Conservation (phyloP, 2,888 invertebrate genomes). For the Drosophila mimetica region DNA sequence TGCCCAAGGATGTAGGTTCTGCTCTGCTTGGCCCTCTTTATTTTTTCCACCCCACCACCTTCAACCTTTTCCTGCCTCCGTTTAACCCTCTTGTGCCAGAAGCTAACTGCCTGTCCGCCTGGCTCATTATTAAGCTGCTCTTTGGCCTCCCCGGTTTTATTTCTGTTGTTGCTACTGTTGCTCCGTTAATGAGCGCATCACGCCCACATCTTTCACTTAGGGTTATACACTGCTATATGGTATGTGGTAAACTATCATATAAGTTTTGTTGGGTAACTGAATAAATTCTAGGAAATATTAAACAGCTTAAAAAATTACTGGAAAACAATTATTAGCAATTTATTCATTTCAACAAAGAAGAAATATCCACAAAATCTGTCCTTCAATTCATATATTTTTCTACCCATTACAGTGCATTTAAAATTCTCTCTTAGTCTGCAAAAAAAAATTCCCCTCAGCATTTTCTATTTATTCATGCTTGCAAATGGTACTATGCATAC, state of each 20-base stretch:
- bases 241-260: background rate
- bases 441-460: background rate
- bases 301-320: background rate
- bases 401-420: background rate
- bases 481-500: conserved; percentile 24
- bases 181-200: conserved; percentile 36
- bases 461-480: conserved; percentile 37
- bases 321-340: too few relatives aligned
- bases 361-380: background rate
- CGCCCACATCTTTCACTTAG: conserved; percentile 41
- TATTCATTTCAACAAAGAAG: background rate
- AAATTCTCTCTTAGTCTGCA: background rate
- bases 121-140: conserved; percentile 34
- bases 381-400: background rate
- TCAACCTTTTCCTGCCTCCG: conserved; percentile 17
- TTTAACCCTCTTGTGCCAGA: conserved; percentile 31
- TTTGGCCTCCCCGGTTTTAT: conserved; percentile 19
- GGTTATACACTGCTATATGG: conserved; percentile 11
- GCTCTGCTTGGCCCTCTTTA: background rate
- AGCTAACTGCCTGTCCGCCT: conserved; percentile 24
- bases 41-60: conserved; percentile 24
- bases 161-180: conserved; percentile 32
- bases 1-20: conserved; percentile 41
- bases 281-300: background rate
- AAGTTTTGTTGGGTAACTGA: background rate